Evolutionary conservation across 53 echinoderm and acorn worm genomes (phyloP).

Genomic region (Antedon mediterranea): DNA sequence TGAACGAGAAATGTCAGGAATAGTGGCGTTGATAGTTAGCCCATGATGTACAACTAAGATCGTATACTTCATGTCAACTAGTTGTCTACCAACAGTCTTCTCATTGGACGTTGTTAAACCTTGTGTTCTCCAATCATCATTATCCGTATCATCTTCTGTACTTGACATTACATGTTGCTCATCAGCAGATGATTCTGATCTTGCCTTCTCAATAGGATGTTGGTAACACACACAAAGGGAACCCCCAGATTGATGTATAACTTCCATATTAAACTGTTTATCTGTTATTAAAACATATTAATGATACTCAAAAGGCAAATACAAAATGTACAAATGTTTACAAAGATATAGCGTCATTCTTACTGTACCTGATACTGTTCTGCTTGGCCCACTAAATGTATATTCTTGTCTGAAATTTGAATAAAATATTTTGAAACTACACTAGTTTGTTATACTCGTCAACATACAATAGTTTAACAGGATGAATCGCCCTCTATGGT

Average conservation of each 20-base stretch:
- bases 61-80: constrained; percentile 63
- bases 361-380: constrained; percentile 25
- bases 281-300: constrained; percentile 15
- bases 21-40: constrained; percentile 6
- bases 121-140: not conserved
- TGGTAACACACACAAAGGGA: constrained; percentile 84
- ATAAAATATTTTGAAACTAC: not conserved
- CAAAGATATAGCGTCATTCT: too few species aligned
- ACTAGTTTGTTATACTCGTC: not conserved
- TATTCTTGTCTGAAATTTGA: constrained; percentile 15
- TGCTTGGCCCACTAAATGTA: constrained; percentile 14
- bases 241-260: constrained; percentile 53
- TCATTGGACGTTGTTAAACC: not conserved
- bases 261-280: constrained; percentile 72
- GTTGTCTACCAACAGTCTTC: not conserved
- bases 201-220: constrained; percentile 30
- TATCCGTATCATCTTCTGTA: not conserved
- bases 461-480: too few species aligned
- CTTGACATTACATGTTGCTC: not conserved
- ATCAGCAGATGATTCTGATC: too few species aligned
- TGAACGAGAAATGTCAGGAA: constrained; percentile 38
- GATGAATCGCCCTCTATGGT: too few species aligned
- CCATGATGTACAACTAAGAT: constrained; percentile 70
- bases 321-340: too few species aligned
- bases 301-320: not conserved